Conservation (phyloP, 1,140 invertebrate genomes). For the Drosophila prosaltans region DNA sequence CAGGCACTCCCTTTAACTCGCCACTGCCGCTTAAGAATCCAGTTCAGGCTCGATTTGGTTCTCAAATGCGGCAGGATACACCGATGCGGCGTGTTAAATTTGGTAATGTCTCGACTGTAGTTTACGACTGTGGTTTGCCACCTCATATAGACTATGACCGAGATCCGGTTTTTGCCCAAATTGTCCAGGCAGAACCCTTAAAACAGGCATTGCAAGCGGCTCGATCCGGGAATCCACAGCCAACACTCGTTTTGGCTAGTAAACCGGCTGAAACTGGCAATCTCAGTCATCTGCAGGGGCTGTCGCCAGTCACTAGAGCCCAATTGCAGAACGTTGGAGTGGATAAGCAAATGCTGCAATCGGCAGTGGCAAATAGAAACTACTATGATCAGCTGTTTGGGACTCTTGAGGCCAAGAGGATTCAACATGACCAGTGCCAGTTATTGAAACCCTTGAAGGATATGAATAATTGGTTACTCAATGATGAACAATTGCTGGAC, state of each 20-base stretch:
- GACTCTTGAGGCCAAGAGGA: constrained; percentile 84
- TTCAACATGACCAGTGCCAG: constrained; percentile 84
- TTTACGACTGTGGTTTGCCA: constrained; percentile 71
- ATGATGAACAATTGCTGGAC: constrained; percentile 84
- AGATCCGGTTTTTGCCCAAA: constrained; percentile 76
- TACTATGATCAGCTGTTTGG: constrained; percentile 85
- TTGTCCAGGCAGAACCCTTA: constrained; percentile 69
- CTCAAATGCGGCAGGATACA: constrained; percentile 77
- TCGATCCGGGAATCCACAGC: constrained; percentile 38
- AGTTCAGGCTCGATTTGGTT: constrained; percentile 58
- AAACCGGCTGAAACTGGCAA: constrained; percentile 43
- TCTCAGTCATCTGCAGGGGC: constrained; percentile 67
- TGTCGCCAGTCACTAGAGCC: constrained; percentile 84
- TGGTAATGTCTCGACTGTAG: constrained; percentile 67
- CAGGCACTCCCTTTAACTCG: constrained; percentile 65
- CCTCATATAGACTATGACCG: constrained; percentile 74
- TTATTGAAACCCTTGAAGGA: constrained; percentile 85
- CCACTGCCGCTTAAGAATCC: constrained; percentile 72
- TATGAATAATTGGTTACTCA: constrained; percentile 84
- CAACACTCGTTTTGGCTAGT: constrained; percentile 56
- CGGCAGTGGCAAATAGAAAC: constrained; percentile 85
- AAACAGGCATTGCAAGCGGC: constrained; percentile 63
- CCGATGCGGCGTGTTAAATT: constrained; percentile 78
- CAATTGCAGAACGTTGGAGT: constrained; percentile 84
- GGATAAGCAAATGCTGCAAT: constrained; percentile 85